phyloP scores from a whole-genome alignment of 2,797 vertebrate genomes.

The Eleutherodactylus coqui region DNA sequence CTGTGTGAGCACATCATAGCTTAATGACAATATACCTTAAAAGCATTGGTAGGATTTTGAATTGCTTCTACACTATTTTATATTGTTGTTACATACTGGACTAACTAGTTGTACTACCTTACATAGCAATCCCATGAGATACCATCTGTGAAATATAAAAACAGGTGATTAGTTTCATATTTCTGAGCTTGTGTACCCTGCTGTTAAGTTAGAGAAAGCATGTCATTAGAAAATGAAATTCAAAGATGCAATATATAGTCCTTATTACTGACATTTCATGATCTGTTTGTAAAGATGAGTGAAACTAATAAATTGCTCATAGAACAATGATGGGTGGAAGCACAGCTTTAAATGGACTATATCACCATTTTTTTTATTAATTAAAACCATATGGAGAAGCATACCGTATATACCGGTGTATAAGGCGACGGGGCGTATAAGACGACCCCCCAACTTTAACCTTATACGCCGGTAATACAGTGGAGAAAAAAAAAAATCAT shows the following conservation, averaged over 20 bases:
- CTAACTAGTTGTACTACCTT: slow-evolving; percentile 57
- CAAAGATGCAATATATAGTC: slow-evolving; percentile 39
- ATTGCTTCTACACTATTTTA: slow-evolving; percentile 34
- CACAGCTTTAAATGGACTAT: background rate
- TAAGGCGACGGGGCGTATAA: too few relatives aligned
- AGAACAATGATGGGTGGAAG: background rate
- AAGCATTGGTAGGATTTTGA: slow-evolving; percentile 50
- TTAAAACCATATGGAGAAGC: too few relatives aligned
- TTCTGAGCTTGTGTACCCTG: slow-evolving; percentile 29
- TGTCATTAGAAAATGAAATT: slow-evolving; percentile 51
- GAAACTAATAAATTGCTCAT: slow-evolving; percentile 27
- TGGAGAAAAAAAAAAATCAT: too few relatives aligned
- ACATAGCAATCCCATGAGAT: slow-evolving; percentile 37
- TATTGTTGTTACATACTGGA: slow-evolving; percentile 52
- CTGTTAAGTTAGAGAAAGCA: slow-evolving; percentile 36
- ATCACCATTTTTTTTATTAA: too few relatives aligned
- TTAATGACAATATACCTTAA: slow-evolving; percentile 48
- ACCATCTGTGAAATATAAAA: slow-evolving; percentile 53
- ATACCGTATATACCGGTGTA: background rate
- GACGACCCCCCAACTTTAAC: too few relatives aligned
- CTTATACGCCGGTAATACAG: too few relatives aligned
- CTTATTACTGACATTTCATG: slow-evolving; percentile 40
- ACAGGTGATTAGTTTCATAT: slow-evolving; percentile 51
- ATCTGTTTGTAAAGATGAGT: slow-evolving; percentile 43
- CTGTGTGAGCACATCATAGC: slow-evolving; percentile 16